Conservation (phyloP, 2,888 invertebrate genomes). For the Hesperia comma region DNA sequence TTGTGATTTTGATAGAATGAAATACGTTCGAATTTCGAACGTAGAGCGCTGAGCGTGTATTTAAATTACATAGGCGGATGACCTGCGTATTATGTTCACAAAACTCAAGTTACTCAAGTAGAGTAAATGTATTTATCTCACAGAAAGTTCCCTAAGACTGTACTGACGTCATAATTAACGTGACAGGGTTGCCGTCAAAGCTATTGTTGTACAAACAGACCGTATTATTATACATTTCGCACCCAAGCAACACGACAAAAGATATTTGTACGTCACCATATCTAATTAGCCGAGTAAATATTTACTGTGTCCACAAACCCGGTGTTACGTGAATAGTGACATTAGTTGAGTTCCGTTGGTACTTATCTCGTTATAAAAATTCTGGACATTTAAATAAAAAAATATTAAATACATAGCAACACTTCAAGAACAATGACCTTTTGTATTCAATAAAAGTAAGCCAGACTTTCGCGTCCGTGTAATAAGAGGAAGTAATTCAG, state of each 20-base stretch:
- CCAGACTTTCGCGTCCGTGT: too few species aligned
- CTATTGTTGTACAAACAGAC: conserved; percentile 26
- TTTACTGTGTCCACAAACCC: conserved; percentile 22
- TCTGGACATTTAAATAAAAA: too few species aligned
- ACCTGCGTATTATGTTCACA: not conserved
- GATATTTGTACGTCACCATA: conserved; percentile 28
- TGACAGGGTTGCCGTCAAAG: conserved; percentile 15
- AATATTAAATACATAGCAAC: too few species aligned
- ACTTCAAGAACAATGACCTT: too few species aligned
- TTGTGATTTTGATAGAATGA: too few species aligned
- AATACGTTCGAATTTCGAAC: too few species aligned
- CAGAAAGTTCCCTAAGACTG: not conserved
- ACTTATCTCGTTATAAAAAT: too few species aligned
- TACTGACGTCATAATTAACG: conserved; percentile 29
- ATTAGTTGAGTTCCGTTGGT: not conserved
- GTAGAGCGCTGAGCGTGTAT: too few species aligned
- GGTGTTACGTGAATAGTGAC: conserved; percentile 11
- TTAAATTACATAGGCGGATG: too few species aligned
- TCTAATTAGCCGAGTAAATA: conserved; percentile 30
- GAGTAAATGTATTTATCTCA: not conserved
- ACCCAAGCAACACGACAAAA: conserved; percentile 12
- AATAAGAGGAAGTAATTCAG: too few species aligned
- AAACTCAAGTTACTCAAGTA: not conserved
- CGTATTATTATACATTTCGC: conserved; percentile 23
- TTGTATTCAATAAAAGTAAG: too few species aligned